Base-by-base conservation (phyloP, 2,888 invertebrate species). In the Archips xylosteana region DNA sequence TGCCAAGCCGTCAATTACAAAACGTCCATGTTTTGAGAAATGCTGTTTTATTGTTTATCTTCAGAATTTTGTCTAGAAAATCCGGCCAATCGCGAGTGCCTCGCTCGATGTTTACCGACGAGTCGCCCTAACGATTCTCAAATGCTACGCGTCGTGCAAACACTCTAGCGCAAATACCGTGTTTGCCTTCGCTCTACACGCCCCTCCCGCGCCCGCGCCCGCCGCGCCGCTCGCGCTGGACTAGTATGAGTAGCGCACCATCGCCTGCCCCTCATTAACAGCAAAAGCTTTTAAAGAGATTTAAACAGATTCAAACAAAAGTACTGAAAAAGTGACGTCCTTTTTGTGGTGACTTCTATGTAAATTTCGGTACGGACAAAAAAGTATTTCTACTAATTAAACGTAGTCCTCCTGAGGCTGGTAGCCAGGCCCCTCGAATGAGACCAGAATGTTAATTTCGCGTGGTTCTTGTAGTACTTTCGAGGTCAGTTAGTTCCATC, bases 51-150 rank as follows among this genome's bases (percentile, higher is more conserved):
- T 90, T 92, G 91, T 92, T 92, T 90, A 87, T 89, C 87, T 90
- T 77, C 85, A 85, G 88, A 88, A 88, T 91, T 89, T 89, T 87
- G 88, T 90, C 84, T 84, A 85, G 88, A 90, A 87, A 89, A 89
- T 92, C 89, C 87, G 84, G 86, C 89, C 89, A 88, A 91, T 90
- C 87, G 88, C 85, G 88, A 92, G 86, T 87, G 88, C 86, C 81
- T 85, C 85, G 88, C 86, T 88, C 83, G 82, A 80, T 92, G 90
- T 92, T 94, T 92, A 86, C 90, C 84, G 86, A 91, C 87, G 89
- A 90, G 91, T 90, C 89, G 87, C 89, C 86, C 89, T 94, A 93
- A 94, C 92, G 89, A 92, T 94, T 90, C 89, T 91, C 92, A 91
- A 94, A 92, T 90, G 91, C 89, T 92, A 92, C 90, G 92, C 92